Evolutionary conservation across 2,113 vertebrate species (phyloP), one percentile per base, ranked within the genome.

Genomic region (Chrysochloris asiatica): DNA sequence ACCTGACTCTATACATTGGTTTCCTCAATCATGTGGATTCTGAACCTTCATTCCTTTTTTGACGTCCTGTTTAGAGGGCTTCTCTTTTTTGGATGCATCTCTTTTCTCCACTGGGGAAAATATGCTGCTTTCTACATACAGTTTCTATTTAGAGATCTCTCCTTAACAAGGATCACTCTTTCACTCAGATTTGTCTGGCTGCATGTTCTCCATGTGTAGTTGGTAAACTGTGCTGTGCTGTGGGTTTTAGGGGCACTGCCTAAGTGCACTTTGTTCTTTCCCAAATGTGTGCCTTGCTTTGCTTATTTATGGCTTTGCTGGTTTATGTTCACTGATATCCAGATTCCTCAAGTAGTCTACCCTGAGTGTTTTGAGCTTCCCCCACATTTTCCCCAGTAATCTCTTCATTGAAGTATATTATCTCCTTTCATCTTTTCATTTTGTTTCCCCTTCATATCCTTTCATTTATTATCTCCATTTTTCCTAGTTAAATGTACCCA

Each of bases 21-120:
- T 95, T 87, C 52, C 93, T 94, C 67, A 84, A 91, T 86, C 28
- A 4, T 3, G 3, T 3, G 33, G 91, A 71, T 88, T 97, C 52
- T 63, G 79, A 79, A 91, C 36, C 89, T 95, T 21, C 67, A 82
- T 93, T 88, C 92, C 90, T 96, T 94, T 96, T 94, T 95, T 95
- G 36, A 94, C 92, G 87, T 95, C 95, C 94, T 96, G 86, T 96
- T 75, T 76, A 91, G 91, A 95, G 79, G 75, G 56, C 33, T 41
- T 71, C 86, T 78, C 75, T 90, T 93, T 94, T 59, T 86, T 14
- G 54, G 77, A 47, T 54, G 26, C 30, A 96, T 94, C 50, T 96
- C 33, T 36, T 86, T 88, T 94, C 91, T 95, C 47, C 43, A 33
- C 8, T 72, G 50, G 95, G 94, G 93, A 97, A 97, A 95, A 93